Base-by-base conservation (phyloP, 2,113 vertebrate species). In the Talpa occidentalis region DNA sequence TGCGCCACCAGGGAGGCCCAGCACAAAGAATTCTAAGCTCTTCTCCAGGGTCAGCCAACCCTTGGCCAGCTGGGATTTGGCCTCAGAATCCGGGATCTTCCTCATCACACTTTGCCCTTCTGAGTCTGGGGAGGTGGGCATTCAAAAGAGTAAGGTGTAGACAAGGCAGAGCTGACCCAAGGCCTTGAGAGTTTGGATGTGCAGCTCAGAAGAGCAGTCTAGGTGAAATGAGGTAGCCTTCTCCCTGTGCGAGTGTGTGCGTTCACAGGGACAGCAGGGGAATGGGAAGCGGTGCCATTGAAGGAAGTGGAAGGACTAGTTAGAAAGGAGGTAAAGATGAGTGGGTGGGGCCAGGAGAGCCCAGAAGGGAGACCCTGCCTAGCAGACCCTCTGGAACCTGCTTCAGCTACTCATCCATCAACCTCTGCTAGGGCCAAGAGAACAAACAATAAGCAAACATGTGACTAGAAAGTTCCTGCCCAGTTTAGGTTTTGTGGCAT, bases 61-160 rank as follows among this genome's bases (percentile, higher is more conserved):
- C 35, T 59, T 47, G 67, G 54, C 49, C 35, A 94, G 87, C 74
- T 54, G 69, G 69, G n/a, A 44, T 37, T 64, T 49, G 80, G 15
- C 37, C 24, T 64, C 17, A 66, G 67, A 16, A 52, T 47, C 54
- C 37, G 12, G 77, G 35, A 47, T 44, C 7, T 52, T 54, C 10
- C 16, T 16, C 11, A 0, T 59, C 26, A 26, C 24, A 1, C n/a
- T 70, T 47, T 24, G 37, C 32, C n/a, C 22, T 85, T 16, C 49
- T 19, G n/a, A 67, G 54, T 82, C 62, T n/a, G 16, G 44, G 40
- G 28, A 9, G 19, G 7, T 0, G 1, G 21, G 42, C 22, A 22
- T 22, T 2, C 9, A 9, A 84, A 73, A 21, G 83, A 24, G 22
- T 37, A 59, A 30, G 42, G 17, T n/a, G 0, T 32, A 47, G 64